Evolutionary conservation across 1,140 invertebrate species (phyloP).

Genomic region (Zaprionus lachaisei): DNA sequence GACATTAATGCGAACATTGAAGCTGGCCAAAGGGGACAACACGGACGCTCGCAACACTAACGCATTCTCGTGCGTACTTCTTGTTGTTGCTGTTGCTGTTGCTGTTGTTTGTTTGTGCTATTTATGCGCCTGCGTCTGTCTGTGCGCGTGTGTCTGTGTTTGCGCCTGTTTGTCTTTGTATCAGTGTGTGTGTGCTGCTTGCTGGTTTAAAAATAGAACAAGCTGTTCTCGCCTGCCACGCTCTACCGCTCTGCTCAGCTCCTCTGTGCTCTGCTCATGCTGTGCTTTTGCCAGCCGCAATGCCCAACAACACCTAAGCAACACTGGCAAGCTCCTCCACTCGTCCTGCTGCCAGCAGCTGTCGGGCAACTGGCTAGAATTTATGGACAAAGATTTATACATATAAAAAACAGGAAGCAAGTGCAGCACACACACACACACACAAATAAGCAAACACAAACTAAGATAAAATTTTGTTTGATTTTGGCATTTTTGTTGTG

Average conservation of each 20-base stretch:
- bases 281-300: constrained; percentile 75
- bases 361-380: constrained; percentile 71
- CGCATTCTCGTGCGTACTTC: constrained; percentile 44
- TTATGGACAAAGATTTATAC: constrained; percentile 70
- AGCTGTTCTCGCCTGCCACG: constrained; percentile 69
- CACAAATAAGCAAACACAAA: not conserved
- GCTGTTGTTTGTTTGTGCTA: constrained; percentile 62
- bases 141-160: constrained; percentile 43
- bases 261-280: not conserved
- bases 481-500: constrained; percentile 53
- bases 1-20: constrained; percentile 78
- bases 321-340: not conserved
- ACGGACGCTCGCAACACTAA: constrained; percentile 28
- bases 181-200: constrained; percentile 29
- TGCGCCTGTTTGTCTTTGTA: not conserved
- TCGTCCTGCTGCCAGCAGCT: constrained; percentile 33
- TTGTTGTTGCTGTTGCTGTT: constrained; percentile 33
- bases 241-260: constrained; percentile 41
- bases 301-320: constrained; percentile 55
- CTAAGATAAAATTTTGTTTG: constrained; percentile 63
- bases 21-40: constrained; percentile 40
- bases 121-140: constrained; percentile 78
- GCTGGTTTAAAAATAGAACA: constrained; percentile 80
- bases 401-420: constrained; percentile 57
- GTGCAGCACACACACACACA: constrained; percentile 31